Conservation (phyloP, 92 coral and sea anemone species). For the Actinernus sp. region DNA sequence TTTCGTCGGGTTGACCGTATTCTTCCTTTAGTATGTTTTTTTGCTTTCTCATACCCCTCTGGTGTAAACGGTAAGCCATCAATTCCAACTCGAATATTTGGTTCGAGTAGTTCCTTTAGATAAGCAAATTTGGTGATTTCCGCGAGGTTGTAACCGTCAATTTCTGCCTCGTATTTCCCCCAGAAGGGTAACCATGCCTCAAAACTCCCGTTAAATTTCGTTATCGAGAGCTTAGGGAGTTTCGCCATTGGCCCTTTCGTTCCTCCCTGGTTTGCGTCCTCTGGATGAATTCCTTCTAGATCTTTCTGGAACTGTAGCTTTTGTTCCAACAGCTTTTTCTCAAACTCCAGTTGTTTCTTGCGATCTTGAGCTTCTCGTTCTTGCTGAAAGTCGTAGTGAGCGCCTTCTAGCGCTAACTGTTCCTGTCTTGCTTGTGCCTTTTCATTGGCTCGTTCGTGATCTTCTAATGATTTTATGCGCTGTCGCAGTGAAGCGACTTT, state of each 20-base stretch:
- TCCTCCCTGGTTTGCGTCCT: too few species aligned
- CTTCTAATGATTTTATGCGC: conserved; percentile 1
- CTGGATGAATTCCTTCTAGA: too few species aligned
- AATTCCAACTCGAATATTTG: conserved; percentile 37
- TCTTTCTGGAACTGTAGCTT: conserved; percentile 46
- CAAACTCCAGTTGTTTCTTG: conserved; percentile 50
- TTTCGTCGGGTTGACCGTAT: conserved; percentile 49
- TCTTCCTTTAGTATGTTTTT: conserved; percentile 56
- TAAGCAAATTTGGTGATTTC: conserved; percentile 55
- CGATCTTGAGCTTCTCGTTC: too few species aligned
- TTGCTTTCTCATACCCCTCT: conserved; percentile 58
- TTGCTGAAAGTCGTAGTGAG: too few species aligned
- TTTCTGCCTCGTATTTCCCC: too few species aligned
- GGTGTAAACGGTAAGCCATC: conserved; percentile 71
- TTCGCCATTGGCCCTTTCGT: conserved; percentile 53
- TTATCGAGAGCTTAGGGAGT: conserved; percentile 60
- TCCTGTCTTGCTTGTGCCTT: too few species aligned
- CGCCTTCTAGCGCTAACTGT: too few species aligned
- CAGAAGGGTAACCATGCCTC: conserved; percentile 76
- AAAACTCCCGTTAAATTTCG: conserved; percentile 54
- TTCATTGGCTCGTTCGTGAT: conserved; percentile 24
- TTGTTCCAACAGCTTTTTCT: conserved; percentile 49
- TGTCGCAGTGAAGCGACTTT: conserved; percentile 1
- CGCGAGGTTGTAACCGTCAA: too few species aligned
- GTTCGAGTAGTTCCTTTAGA: conserved; percentile 60